Percentiles rank a stretch among this genome's conserved stretches.
Evolutionary conservation across 2,113 vertebrate species (phyloP).

Genomic region (Vombatus ursinus): DNA sequence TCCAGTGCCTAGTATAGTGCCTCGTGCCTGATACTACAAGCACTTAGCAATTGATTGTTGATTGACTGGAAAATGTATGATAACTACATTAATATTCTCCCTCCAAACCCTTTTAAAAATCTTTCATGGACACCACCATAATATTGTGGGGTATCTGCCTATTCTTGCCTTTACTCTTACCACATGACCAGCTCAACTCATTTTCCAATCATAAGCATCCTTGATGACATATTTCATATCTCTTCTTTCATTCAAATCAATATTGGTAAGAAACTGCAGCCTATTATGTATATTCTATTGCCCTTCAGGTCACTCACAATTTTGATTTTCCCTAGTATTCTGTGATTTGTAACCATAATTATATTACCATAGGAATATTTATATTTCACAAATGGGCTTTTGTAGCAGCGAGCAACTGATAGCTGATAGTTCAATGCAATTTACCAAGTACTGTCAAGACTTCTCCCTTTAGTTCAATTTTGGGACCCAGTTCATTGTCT

Average conservation of each 20-base stretch:
- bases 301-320: neutral
- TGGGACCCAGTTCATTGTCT: neutral
- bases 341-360: neutral
- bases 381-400: neutral
- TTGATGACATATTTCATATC: neutral
- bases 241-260: neutral
- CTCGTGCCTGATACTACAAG: neutral
- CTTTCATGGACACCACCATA: neutral
- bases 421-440: neutral
- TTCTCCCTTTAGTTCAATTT: neutral
- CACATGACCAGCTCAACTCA: neutral
- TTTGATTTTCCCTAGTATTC: neutral
- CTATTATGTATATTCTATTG: neutral
- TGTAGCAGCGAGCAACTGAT: neutral
- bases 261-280: neutral
- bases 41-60: neutral
- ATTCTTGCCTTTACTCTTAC: neutral
- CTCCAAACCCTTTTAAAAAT: neutral
- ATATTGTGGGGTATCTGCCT: neutral
- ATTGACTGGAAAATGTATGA: neutral
- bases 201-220: neutral
- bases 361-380: neutral
- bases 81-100: neutral
- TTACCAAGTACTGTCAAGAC: neutral
- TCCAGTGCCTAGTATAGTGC: neutral